Evolutionary conservation across 2,797 vertebrate species (phyloP).

Genomic region (Mormyrops boulengeri): DNA sequence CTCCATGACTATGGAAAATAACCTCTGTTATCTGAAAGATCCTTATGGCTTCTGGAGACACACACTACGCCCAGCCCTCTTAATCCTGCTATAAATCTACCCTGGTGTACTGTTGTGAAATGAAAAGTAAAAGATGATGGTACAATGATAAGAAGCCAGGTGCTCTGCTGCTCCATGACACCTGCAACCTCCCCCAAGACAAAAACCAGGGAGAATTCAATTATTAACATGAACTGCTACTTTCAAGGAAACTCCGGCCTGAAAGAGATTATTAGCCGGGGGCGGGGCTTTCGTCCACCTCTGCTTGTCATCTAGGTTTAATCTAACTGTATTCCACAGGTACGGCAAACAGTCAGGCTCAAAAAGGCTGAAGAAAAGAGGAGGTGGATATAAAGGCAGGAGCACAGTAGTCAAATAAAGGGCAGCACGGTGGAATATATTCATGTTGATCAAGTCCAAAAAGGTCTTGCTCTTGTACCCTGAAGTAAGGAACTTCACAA

Average conservation of each 20-base stretch:
- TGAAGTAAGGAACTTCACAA: not conserved
- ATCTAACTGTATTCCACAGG: not conserved
- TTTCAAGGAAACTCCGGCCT: not conserved
- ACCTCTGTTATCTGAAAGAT: not conserved
- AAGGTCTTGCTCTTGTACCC: not conserved
- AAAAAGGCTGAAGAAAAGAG: not conserved
- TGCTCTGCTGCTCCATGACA: not conserved
- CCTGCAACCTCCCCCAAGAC: not conserved
- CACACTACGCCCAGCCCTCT: not conserved
- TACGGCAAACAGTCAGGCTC: not conserved
- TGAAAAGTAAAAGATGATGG: not conserved
- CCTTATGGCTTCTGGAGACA: not conserved
- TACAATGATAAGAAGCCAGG: not conserved
- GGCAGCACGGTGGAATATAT: not conserved
- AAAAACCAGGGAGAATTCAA: not conserved
- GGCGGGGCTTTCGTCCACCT: not conserved
- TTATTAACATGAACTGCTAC: not conserved
- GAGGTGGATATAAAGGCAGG: not conserved
- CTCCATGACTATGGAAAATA: not conserved
- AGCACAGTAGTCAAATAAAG: not conserved
- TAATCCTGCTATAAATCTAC: not conserved
- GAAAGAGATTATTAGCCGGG: not conserved
- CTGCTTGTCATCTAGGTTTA: not conserved
- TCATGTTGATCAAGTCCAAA: not conserved
- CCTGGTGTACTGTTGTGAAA: not conserved